phyloP scores from a whole-genome alignment of 1,140 invertebrate species.

The Neomicropteryx cornuta region DNA sequence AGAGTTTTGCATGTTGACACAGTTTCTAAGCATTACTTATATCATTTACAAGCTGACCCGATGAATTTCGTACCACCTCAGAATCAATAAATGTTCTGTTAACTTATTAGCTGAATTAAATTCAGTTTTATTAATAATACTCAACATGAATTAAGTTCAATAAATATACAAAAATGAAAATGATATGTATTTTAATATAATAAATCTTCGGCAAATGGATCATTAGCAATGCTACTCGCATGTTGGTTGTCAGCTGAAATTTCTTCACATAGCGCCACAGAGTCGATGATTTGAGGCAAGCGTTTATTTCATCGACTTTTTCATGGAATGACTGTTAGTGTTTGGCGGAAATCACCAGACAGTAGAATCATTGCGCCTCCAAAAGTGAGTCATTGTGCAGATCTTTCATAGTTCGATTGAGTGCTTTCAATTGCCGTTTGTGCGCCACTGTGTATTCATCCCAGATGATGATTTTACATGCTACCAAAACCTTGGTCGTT shows the following conservation, averaged over 20 bases:
- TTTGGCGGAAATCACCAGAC: constrained; percentile 41
- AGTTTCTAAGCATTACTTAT: too few relatives aligned
- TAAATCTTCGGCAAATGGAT: constrained; percentile 21
- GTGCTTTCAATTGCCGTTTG: constrained; percentile 9
- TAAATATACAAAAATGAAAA: too few relatives aligned
- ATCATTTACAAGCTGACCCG: too few relatives aligned
- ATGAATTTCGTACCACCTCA: too few relatives aligned
- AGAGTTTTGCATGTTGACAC: too few relatives aligned
- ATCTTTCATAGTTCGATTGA: too few relatives aligned
- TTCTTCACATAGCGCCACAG: constrained; percentile 29
- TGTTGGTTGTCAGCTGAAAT: constrained; percentile 24
- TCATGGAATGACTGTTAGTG: constrained; percentile 32
- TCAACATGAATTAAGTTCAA: too few relatives aligned
- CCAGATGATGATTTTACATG: constrained; percentile 18
- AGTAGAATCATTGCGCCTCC: constrained; percentile 26
- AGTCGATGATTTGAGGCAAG: constrained; percentile 22
- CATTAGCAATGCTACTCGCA: constrained; percentile 22
- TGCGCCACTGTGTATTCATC: constrained; percentile 24
- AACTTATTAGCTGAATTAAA: too few relatives aligned
- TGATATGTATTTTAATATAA: too few relatives aligned
- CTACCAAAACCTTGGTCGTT: constrained; percentile 15
- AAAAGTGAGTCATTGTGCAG: background rate
- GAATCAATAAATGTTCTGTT: too few relatives aligned
- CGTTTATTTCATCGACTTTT: constrained; percentile 35
- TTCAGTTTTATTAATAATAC: too few relatives aligned